Evolutionary conservation across 2,797 vertebrate genomes (phyloP).

Genomic region (Karalla daura): DNA sequence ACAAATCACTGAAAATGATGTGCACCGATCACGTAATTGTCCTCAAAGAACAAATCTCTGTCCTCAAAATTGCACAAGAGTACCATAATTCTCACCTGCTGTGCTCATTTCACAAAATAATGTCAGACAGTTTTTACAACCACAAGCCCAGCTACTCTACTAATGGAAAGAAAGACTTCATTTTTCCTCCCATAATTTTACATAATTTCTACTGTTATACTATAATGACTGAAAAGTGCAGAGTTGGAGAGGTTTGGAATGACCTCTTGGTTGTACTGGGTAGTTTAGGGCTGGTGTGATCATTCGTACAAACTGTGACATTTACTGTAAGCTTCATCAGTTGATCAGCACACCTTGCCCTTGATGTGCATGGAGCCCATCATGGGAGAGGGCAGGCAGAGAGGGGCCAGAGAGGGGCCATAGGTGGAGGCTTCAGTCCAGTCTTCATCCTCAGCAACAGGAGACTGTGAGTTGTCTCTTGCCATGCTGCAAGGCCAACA

Average conservation of each 20-base stretch:
- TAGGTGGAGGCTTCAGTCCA: no score
- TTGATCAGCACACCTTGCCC: no score
- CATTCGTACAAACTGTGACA: not conserved
- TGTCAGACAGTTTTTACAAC: not conserved
- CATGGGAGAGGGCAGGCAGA: not conserved
- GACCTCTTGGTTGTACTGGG: not conserved
- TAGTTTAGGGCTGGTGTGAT: not conserved
- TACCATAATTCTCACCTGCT: no score
- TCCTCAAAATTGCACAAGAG: not conserved
- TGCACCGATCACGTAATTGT: not conserved
- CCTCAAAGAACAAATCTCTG: not conserved
- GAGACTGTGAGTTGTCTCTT: no score
- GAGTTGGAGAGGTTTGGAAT: not conserved
- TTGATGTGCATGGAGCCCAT: conserved; percentile 10
- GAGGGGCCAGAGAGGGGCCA: not conserved
- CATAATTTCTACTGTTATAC: not conserved
- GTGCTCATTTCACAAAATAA: not conserved
- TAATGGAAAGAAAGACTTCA: not conserved
- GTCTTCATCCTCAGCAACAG: no score
- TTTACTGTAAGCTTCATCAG: conserved; percentile 18
- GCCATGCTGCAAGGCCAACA: no score
- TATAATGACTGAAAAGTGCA: not conserved
- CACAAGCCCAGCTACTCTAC: not conserved
- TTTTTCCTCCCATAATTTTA: not conserved
- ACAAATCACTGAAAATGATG: not conserved